phyloP scores from a whole-genome alignment of 2,113 vertebrate genomes.

The Hippoglossus stenolepis region DNA sequence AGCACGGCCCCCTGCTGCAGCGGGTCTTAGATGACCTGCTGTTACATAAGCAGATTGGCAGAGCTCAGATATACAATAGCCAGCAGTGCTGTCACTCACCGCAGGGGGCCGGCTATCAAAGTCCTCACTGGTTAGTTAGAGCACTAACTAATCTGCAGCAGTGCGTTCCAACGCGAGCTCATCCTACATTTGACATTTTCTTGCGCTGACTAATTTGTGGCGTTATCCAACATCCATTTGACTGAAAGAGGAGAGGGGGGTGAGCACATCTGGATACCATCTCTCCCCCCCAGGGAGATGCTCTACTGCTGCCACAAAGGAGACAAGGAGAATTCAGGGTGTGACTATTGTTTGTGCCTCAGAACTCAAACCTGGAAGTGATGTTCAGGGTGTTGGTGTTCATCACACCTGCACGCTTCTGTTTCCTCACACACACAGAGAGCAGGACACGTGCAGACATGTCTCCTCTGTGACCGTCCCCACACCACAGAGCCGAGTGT shows the following conservation, averaged over 20 bases:
- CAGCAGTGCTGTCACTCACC: constrained; percentile 36
- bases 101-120: constrained; percentile 42
- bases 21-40: constrained; percentile 53
- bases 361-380: constrained; percentile 35
- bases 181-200: neutral
- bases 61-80: constrained; percentile 42
- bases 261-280: neutral
- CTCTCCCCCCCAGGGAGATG: constrained; percentile 1
- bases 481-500: neutral
- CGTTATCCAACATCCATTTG: neutral
- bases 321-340: constrained; percentile 33
- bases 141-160: constrained; percentile 30
- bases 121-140: constrained; percentile 25
- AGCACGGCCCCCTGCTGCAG: constrained; percentile 55
- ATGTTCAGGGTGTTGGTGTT: constrained; percentile 15
- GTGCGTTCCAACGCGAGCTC: constrained; percentile 2
- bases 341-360: constrained; percentile 40
- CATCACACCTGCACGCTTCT: constrained; percentile 11
- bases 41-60: constrained; percentile 76
- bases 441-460: neutral
- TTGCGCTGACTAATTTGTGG: neutral
- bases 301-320: constrained; percentile 4
- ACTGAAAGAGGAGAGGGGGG: neutral
- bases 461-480: constrained; percentile 18
- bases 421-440: neutral